A percentile compares a stretch with the other conserved stretches of the same genome.
Evolutionary conservation across 2,797 vertebrate species (phyloP).

Genomic region (Melanitta fusca): DNA sequence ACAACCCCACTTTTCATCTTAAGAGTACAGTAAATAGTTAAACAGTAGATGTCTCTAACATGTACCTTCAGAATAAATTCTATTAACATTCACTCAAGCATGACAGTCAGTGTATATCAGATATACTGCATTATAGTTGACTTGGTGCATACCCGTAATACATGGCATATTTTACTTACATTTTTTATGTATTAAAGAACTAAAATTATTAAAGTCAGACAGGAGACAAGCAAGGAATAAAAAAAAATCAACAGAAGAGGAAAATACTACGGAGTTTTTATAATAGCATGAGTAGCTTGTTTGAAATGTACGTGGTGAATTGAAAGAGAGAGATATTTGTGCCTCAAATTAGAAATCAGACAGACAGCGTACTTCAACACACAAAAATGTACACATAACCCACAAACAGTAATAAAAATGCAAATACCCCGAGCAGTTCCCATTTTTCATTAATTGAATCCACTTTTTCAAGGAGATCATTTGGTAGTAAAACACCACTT

Average conservation of each 20-base stretch:
- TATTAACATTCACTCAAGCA: slow-evolving; percentile 85
- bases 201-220: slow-evolving; percentile 83
- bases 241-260: slow-evolving; percentile 70
- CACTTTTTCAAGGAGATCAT: slow-evolving; percentile 88
- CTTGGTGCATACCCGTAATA: slow-evolving; percentile 82
- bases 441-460: slow-evolving; percentile 93
- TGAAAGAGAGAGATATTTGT: slow-evolving; percentile 83
- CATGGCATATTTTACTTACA: slow-evolving; percentile 83
- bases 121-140: slow-evolving; percentile 86
- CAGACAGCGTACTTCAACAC: slow-evolving; percentile 81
- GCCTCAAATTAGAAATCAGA: slow-evolving; percentile 85
- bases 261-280: slow-evolving; percentile 68
- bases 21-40: slow-evolving; percentile 84
- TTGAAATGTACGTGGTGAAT: slow-evolving; percentile 80
- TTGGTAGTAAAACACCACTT: slow-evolving; percentile 85
- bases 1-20: slow-evolving; percentile 79
- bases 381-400: slow-evolving; percentile 82
- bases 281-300: slow-evolving; percentile 80
- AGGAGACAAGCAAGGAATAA: slow-evolving; percentile 77
- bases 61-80: slow-evolving; percentile 86
- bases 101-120: slow-evolving; percentile 86
- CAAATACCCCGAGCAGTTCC: slow-evolving; percentile 92
- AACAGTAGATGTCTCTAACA: slow-evolving; percentile 82
- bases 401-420: slow-evolving; percentile 86
- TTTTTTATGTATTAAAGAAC: slow-evolving; percentile 83